Evolutionary conservation across 2,888 invertebrate species (phyloP), one percentile per base, ranked within the genome.

Genomic region (Priocnemis perturbator): DNA sequence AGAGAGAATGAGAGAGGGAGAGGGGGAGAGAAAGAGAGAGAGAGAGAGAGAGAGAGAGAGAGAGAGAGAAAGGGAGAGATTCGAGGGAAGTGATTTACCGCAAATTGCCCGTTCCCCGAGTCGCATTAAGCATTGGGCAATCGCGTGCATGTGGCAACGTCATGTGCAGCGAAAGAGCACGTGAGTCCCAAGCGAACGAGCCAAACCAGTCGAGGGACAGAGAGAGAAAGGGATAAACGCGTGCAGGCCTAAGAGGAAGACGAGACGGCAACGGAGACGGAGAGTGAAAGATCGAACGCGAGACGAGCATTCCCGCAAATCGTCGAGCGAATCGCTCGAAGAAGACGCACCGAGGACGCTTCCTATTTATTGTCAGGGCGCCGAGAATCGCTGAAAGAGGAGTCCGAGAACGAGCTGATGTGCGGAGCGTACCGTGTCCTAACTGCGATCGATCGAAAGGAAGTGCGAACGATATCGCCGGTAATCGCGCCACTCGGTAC

Each of bases 41-140:
- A 68, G 69, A 26, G 5, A 26, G 5, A 7, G 17, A 37, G n/a
- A 45, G n/a, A 52, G 53, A 53, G 37, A 55, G 55, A 0, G 23
- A 55, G 53, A 59, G 26, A 45, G 26, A 55, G 55, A 48, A 44
- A n/a, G 56, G 60, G 19, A 59, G 60, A 68, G 69, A 72, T 67
- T 69, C 63, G 69, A 73, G 65, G 70, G 72, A 74, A 78, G 82
- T 83, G 83, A 85, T 85, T 85, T 83, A 83, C 84, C 83, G 82
- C 83, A 84, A 86, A 85, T 85, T 84, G 83, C 81, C 67, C 76
- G 77, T 79, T 83, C 81, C 71, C 75, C 72, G 74, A 81, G 78
- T 77, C 78, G 78, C 79, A 81, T 84, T 82, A 81, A 82, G 78
- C 77, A 85, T 84, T 85, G 81, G 80, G 82, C 80, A 84, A 85